These are phyloP conservation scores for Bugula neritina DNA, from an alignment of 2,888 invertebrate species.

Conservation along the genomic window DNA sequence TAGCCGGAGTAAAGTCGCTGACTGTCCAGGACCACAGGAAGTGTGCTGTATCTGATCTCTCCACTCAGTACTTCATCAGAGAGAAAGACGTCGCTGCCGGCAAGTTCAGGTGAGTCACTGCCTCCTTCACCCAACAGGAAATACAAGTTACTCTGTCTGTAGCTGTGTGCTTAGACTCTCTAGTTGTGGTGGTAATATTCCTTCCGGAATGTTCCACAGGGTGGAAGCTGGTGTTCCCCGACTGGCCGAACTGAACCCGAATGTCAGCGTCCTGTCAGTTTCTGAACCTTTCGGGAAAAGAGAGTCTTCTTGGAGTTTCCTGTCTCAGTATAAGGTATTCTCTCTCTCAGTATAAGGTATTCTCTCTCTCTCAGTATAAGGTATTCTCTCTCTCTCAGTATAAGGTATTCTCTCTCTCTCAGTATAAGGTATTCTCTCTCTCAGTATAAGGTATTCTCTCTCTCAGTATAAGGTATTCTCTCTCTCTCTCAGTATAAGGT, in stretches of 20 bases:
- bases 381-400: no score
- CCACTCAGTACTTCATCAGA: constrained; percentile 49
- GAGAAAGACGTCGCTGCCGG: constrained; percentile 41
- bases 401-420: no score
- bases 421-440: no score
- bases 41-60: constrained; percentile 41
- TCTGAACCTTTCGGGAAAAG: constrained; percentile 33
- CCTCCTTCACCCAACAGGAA: no score
- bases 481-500: no score
- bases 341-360: no score
- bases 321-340: constrained; percentile 17
- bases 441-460: no score
- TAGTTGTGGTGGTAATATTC: not conserved
- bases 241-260: constrained; percentile 50
- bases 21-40: constrained; percentile 44
- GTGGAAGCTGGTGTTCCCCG: constrained; percentile 42
- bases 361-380: no score
- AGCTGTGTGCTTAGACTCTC: not conserved
- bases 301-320: constrained; percentile 21
- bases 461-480: no score
- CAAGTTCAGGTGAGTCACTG: constrained; percentile 42
- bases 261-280: constrained; percentile 42
- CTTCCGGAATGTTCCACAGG: constrained; percentile 32
- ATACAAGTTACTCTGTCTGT: not conserved
- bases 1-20: constrained; percentile 51